Percentiles rank a stretch among this genome's conserved stretches.
These are phyloP conservation scores for Euura lappo DNA, from an alignment of 1,140 invertebrate genomes.

Conservation along the genomic window DNA sequence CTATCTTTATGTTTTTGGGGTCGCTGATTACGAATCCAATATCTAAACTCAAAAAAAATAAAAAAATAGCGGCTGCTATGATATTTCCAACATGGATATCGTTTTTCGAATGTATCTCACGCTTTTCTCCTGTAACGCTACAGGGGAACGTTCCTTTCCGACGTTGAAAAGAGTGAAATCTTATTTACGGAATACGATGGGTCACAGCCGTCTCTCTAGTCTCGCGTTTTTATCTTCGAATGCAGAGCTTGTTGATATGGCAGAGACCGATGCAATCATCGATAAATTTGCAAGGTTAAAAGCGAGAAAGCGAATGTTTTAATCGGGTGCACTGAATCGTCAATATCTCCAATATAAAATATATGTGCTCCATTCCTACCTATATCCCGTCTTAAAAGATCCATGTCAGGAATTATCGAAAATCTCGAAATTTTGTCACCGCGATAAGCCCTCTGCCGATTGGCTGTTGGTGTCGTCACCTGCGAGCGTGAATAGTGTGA, in stretches of 20 bases:
- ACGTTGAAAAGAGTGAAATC: conserved; percentile 17
- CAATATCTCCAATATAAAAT: conserved; percentile 11
- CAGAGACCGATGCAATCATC: conserved; percentile 16
- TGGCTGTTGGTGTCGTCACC: too few relatives aligned
- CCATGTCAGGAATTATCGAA: too few relatives aligned
- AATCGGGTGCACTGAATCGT: conserved; percentile 7
- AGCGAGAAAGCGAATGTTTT: conserved; percentile 20
- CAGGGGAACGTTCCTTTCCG: conserved; percentile 18
- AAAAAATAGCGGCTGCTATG: too few relatives aligned
- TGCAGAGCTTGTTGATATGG: conserved; percentile 14
- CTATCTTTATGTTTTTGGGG: too few relatives aligned
- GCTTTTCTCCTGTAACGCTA: conserved; percentile 17
- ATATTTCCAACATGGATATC: conserved; percentile 21
- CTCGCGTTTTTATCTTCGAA: conserved; percentile 20
- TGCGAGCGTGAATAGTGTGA: too few relatives aligned
- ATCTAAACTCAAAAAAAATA: too few relatives aligned
- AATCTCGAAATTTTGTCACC: too few relatives aligned
- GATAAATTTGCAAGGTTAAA: conserved; percentile 17
- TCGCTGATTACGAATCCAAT: too few relatives aligned
- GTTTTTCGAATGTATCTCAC: conserved; percentile 18
- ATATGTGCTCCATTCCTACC: conserved; percentile 2
- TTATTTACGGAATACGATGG: conserved; percentile 13
- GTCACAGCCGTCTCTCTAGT: conserved; percentile 16
- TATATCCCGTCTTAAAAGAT: too few relatives aligned
- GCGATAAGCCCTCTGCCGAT: too few relatives aligned